Evolutionary conservation across 2,797 vertebrate species (phyloP), one percentile per base, ranked within the genome.

Genomic region (Ctenopoma kingsleyae): DNA sequence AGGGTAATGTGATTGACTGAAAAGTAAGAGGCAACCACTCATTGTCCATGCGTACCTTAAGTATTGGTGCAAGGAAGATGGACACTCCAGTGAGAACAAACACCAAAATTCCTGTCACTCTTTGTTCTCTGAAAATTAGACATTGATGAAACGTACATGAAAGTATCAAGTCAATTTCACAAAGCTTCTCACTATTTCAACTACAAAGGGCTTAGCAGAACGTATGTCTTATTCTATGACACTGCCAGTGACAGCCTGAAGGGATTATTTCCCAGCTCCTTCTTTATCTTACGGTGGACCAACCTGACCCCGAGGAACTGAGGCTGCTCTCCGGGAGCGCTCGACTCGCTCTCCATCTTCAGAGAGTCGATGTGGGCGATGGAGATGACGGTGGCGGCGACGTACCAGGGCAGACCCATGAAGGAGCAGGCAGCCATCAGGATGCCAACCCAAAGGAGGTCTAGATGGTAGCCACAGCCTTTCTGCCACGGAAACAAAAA

Each of bases 321-420:
- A 0, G 97, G 97, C 89, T 98, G 97, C 76, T 99, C 98, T 30
- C 98, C 98, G 0, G 98, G 98, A 5, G 98, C 98, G 0, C 96
- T 98, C 72, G 97, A 98, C 90, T 96, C 98, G 0, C 97, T 99
- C 93, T 99, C 98, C 98, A 99, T 99, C 90, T 96, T 99, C 72
- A 99, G 90, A 40, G 97, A 98, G 90, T 99, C 97, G 0, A 99
- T 98, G 95, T 99, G 98, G 64, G 98, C 97, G 4, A 99, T 98
- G 87, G 98, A 99, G 90, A 99, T 99, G 87, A 99, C 98, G 0
- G 98, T 99, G 85, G 98, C 98, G 0, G 98, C 98, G n/a, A 99
- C 98, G 0, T 99, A 99, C 98, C 98, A 99, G 43, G 98, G 98
- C 8, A 99, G 91, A 17, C 98, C 97, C 95, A 96, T 89, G 90